Conservation (phyloP, 2,797 vertebrate species). For the Nasua narica region DNA sequence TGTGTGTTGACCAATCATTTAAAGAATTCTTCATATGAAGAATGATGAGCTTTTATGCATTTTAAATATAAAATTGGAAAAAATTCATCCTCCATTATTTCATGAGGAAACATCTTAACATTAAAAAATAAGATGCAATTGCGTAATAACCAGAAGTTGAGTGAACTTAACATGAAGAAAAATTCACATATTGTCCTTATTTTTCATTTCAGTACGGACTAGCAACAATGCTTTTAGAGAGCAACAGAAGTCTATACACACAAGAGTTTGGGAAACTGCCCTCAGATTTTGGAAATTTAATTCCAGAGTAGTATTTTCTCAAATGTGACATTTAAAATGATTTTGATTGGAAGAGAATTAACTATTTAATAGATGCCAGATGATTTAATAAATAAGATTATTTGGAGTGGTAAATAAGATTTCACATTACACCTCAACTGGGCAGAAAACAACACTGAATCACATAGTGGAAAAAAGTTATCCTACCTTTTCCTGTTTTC, state of each 20-base stretch:
- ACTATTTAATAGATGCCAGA: background rate
- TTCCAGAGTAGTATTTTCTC: background rate
- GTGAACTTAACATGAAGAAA: conserved; percentile 17
- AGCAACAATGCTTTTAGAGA: background rate
- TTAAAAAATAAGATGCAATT: background rate
- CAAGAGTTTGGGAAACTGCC: background rate
- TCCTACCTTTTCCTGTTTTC: background rate
- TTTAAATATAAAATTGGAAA: conserved; percentile 12
- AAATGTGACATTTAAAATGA: background rate
- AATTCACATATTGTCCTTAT: background rate
- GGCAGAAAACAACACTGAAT: background rate
- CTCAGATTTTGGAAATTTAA: conserved; percentile 1
- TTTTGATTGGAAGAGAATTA: background rate
- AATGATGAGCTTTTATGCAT: background rate
- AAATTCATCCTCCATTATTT: conserved; percentile 9
- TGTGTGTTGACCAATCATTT: background rate
- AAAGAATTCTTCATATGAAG: background rate
- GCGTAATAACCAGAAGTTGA: background rate
- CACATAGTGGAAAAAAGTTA: background rate
- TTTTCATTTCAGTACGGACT: background rate
- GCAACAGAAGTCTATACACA: background rate
- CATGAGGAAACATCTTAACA: background rate
- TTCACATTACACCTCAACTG: background rate
- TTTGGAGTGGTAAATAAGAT: background rate
- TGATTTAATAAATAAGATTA: background rate